These are phyloP conservation scores for Onchidella celtica DNA, from an alignment of 2,888 invertebrate genomes.

Conservation along the genomic window DNA sequence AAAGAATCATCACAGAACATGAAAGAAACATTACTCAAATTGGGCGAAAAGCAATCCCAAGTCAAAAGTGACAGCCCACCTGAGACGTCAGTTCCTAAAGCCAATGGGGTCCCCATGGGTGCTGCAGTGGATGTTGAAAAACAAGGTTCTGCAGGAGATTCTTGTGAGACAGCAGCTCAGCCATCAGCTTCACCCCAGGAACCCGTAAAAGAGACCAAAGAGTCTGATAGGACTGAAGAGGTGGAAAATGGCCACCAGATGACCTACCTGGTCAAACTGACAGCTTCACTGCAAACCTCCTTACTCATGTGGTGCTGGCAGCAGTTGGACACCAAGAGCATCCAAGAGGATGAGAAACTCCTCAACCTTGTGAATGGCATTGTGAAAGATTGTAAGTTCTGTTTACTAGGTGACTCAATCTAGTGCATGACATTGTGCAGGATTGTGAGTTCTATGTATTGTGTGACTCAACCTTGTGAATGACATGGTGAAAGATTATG, in stretches of 20 bases:
- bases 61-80: too few species aligned
- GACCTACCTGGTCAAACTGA: constrained; percentile 74
- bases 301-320: constrained; percentile 76
- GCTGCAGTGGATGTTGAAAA: not conserved
- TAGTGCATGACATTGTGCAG: not conserved
- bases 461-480: constrained; percentile 9
- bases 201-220: not conserved
- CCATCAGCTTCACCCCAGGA: not conserved
- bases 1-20: not conserved
- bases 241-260: constrained; percentile 68
- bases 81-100: too few species aligned
- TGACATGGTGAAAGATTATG: constrained; percentile 7
- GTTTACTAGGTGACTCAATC: too few species aligned
- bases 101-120: too few species aligned
- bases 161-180: not conserved
- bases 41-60: too few species aligned
- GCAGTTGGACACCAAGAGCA: constrained; percentile 61
- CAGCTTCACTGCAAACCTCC: constrained; percentile 77
- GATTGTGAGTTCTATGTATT: not conserved
- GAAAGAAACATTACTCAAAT: not conserved
- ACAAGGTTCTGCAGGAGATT: not conserved
- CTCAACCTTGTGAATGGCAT: constrained; percentile 24
- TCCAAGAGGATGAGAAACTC: constrained; percentile 50
- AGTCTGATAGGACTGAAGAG: constrained; percentile 12
- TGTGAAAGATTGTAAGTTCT: constrained; percentile 33